A percentile compares a stretch with the other conserved stretches of the same genome.
Evolutionary conservation across 92 coral and sea anemone species (phyloP).

Genomic region (Pocillopora grandis): DNA sequence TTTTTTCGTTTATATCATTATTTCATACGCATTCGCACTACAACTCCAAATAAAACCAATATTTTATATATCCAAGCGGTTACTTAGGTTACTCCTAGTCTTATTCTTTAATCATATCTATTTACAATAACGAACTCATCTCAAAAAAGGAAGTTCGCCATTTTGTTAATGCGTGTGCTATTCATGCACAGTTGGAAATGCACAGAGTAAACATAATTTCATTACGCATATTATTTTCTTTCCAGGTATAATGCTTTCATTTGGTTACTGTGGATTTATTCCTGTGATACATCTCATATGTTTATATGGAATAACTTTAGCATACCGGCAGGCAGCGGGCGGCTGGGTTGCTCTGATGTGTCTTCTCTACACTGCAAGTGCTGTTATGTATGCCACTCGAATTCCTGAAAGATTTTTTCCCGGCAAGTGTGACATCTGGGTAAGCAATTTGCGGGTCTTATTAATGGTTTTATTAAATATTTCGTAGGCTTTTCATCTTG

Average conservation of each 20-base stretch:
- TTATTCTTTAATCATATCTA: too few species aligned
- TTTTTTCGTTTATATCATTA: too few species aligned
- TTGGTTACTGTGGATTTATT: slow-evolving; percentile 94
- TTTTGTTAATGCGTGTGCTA: too few species aligned
- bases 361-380: slow-evolving; percentile 79
- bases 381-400: slow-evolving; percentile 86
- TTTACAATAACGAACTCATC: too few species aligned
- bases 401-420: slow-evolving; percentile 95
- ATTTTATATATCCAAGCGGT: too few species aligned
- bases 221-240: neutral
- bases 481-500: too few species aligned
- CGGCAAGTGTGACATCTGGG: slow-evolving; percentile 93
- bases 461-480: neutral
- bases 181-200: neutral
- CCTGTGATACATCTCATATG: slow-evolving; percentile 84
- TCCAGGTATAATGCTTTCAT: slow-evolving; percentile 74
- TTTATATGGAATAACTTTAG: slow-evolving; percentile 74
- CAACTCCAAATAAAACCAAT: too few species aligned
- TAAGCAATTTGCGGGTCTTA: slow-evolving; percentile 28
- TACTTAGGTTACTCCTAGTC: too few species aligned
- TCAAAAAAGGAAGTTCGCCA: too few species aligned
- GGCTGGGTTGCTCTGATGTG: slow-evolving; percentile 95
- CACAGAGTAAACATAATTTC: neutral
- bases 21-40: too few species aligned
- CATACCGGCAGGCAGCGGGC: slow-evolving; percentile 79